Evolutionary conservation across 2,113 vertebrate species (phyloP), one percentile per base, ranked within the genome.

Genomic region (Pipa parva): DNA sequence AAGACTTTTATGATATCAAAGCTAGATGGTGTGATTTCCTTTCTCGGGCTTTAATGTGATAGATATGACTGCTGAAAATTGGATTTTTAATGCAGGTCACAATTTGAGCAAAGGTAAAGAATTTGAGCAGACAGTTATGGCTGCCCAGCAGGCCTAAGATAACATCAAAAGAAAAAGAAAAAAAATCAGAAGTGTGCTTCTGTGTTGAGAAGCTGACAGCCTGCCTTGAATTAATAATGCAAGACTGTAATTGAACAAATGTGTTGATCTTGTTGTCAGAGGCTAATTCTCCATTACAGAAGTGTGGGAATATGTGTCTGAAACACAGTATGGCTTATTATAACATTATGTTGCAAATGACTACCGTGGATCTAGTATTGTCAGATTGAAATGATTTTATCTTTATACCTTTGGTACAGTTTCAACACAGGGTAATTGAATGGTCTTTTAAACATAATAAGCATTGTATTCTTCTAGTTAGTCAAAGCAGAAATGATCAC

Each of bases 71-170:
- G 37, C 37, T n/a, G 63, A 58, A 66, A 66, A 66, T 66, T 66
- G 63, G 63, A 66, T 58, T 58, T 66, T 66, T 58, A 66, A 66
- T 58, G 63, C 63, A 66, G 63, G 63, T 57, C 63, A 66, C 39
- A 52, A n/a, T 58, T 57, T 66, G 63, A 65, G 51, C 56, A 65
- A 65, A 66, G 57, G 39, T 49, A 58, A 58, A 54, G 63, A 49
- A 66, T 66, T 58, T 66, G 18, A 33, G 52, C 37, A 66, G 64
- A 37, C 37, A 24, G 54, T 66, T 57, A 66, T 67, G 55, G 27
- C 42, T 50, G 45, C 64, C 49, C 55, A 59, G 64, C 55, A 67
- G 55, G 55, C 11, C 55, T 58, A 66, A 33, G 63, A 66, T 66
- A 65, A 65, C 63, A 66, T 66, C 63, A 57, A 54, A 45, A n/a